Percentiles rank a stretch among this genome's conserved stretches.
These are phyloP conservation scores for Gavia stellata DNA, from an alignment of 2,113 vertebrate genomes.

Conservation along the genomic window DNA sequence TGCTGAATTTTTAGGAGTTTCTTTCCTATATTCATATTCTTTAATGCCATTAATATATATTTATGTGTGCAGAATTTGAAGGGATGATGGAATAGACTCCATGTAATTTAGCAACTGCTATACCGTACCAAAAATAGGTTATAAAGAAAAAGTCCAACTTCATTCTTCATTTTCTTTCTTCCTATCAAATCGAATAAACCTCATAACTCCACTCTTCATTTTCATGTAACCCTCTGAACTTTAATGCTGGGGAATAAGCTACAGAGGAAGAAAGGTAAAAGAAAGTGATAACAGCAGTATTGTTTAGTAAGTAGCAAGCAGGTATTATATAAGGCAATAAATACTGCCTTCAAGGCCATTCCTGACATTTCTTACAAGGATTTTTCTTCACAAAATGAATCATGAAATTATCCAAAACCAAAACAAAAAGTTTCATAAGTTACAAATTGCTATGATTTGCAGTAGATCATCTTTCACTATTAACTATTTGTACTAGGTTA, in stretches of 20 bases:
- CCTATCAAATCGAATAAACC: neutral
- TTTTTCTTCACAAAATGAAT: neutral
- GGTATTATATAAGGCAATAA: neutral
- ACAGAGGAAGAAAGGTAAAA: neutral
- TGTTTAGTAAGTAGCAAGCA: neutral
- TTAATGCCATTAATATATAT: neutral
- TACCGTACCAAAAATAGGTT: neutral
- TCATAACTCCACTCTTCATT: neutral
- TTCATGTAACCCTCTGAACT: neutral
- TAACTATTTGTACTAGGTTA: neutral
- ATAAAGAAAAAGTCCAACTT: neutral
- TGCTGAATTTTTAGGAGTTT: neutral
- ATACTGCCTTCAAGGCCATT: conserved; percentile 12
- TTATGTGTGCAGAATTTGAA: neutral
- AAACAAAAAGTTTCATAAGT: neutral
- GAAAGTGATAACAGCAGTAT: neutral
- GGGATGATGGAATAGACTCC: neutral
- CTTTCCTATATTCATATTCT: neutral
- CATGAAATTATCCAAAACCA: neutral
- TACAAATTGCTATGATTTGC: neutral
- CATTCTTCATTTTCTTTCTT: neutral
- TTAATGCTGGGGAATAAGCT: neutral
- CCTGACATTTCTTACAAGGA: neutral
- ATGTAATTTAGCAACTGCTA: neutral
- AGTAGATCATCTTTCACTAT: neutral